Conservation (phyloP, 2,797 vertebrate species). For the Tangara arthus region DNA sequence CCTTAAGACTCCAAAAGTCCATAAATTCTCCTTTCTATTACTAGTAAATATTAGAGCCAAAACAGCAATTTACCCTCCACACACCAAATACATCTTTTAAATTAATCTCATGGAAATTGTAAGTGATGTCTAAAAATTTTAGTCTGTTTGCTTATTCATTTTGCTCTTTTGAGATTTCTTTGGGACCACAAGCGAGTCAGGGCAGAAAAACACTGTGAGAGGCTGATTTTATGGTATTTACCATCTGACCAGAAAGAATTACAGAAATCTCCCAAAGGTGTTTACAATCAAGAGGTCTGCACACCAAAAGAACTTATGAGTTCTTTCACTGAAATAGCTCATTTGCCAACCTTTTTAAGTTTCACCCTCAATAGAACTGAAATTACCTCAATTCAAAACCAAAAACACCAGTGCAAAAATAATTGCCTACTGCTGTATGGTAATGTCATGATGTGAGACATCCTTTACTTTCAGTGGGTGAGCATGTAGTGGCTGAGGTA, state of each 20-base stretch:
- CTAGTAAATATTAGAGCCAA: not conserved
- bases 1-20: not conserved
- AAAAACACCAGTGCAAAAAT: not conserved
- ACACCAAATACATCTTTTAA: not conserved
- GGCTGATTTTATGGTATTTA: slow-evolving; percentile 14
- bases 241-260: slow-evolving; percentile 10
- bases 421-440: not conserved
- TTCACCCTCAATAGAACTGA: not conserved
- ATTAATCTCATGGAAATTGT: not conserved
- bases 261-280: not conserved
- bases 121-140: not conserved
- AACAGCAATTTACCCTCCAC: not conserved
- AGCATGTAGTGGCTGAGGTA: not conserved
- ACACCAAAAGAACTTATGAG: not conserved
- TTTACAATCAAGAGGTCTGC: not conserved
- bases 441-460: not conserved
- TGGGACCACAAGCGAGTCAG: not conserved
- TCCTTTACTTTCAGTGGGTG: not conserved
- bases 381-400: not conserved
- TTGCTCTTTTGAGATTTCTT: not conserved
- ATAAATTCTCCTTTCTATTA: not conserved
- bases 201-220: not conserved
- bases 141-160: not conserved
- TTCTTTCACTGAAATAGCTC: not conserved
- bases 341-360: not conserved